A percentile compares a stretch with the other conserved stretches of the same genome.
phyloP scores from a whole-genome alignment of 2,113 vertebrate species.

The Amphilophus citrinellus region DNA sequence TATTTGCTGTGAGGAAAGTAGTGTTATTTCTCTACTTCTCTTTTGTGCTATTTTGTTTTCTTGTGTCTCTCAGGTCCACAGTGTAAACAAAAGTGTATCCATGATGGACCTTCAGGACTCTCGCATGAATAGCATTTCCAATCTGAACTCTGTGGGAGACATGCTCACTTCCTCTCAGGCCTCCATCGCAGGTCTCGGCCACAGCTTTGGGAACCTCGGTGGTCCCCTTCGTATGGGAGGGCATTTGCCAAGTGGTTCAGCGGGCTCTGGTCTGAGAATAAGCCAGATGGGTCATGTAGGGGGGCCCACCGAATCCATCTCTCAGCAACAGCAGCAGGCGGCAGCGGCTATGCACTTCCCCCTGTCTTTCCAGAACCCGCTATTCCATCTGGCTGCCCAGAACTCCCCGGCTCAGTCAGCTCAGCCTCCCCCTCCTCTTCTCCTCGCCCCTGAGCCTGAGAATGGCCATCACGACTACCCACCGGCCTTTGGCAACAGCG shows the following conservation, averaged over 20 bases:
- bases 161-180: slow-evolving; percentile 93
- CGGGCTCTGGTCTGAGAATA: slow-evolving; percentile 89
- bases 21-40: neutral
- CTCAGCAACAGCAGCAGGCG: slow-evolving; percentile 88
- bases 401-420: slow-evolving; percentile 85
- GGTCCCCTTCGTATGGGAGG: slow-evolving; percentile 88
- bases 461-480: slow-evolving; percentile 82
- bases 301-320: slow-evolving; percentile 89
- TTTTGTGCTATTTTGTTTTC: neutral
- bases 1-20: neutral
- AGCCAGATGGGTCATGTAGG: slow-evolving; percentile 88
- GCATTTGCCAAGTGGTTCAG: slow-evolving; percentile 87
- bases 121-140: slow-evolving; percentile 94
- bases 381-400: slow-evolving; percentile 93
- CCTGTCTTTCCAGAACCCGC: slow-evolving; percentile 95
- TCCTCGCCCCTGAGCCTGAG: slow-evolving; percentile 82
- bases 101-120: slow-evolving; percentile 97
- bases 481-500: slow-evolving; percentile 89
- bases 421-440: slow-evolving; percentile 76
- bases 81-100: slow-evolving; percentile 95
- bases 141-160: slow-evolving; percentile 91
- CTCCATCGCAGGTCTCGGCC: slow-evolving; percentile 88
- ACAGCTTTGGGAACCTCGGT: slow-evolving; percentile 84
- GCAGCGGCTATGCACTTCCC: slow-evolving; percentile 89
- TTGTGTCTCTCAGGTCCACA: slow-evolving; percentile 83